Percentiles rank a stretch among this genome's conserved stretches.
These are phyloP conservation scores for Sitta carolinensis DNA, from an alignment of 2,797 vertebrate genomes.

Conservation along the genomic window DNA sequence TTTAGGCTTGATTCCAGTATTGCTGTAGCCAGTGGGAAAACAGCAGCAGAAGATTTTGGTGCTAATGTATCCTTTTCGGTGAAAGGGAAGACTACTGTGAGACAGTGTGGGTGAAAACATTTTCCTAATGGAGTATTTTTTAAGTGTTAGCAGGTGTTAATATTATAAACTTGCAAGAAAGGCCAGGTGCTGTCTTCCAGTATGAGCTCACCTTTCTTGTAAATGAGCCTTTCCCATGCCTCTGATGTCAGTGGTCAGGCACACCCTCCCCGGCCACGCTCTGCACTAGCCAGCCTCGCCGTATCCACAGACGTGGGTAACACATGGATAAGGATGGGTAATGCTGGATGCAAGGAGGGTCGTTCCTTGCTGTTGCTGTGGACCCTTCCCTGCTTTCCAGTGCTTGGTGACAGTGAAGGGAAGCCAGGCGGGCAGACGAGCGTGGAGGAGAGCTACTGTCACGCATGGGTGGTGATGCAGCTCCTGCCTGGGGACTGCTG, in stretches of 20 bases:
- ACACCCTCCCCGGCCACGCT: not conserved
- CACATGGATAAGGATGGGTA: not conserved
- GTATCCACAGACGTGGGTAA: fast-evolving
- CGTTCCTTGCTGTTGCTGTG: not conserved
- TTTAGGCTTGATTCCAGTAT: slow-evolving; percentile 26
- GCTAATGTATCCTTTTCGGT: not conserved
- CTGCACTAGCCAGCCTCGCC: not conserved
- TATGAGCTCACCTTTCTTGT: not conserved
- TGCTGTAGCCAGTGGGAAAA: slow-evolving; percentile 8
- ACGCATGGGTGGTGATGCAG: not conserved
- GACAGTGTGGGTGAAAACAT: not conserved
- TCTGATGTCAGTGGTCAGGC: not conserved
- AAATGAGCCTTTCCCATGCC: not conserved
- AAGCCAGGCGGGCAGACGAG: not conserved
- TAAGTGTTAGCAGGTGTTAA: not conserved
- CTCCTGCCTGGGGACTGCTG: not conserved
- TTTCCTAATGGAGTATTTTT: slow-evolving; percentile 6
- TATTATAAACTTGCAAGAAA: not conserved
- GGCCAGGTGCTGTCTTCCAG: not conserved
- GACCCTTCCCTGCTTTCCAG: not conserved
- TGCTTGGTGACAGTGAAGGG: not conserved
- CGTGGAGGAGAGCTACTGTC: not conserved
- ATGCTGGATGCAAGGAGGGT: not conserved
- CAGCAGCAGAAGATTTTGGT: not conserved
- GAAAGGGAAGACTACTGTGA: not conserved